phyloP scores from a whole-genome alignment of 1,140 invertebrate species.

The Arion vulgaris region DNA sequence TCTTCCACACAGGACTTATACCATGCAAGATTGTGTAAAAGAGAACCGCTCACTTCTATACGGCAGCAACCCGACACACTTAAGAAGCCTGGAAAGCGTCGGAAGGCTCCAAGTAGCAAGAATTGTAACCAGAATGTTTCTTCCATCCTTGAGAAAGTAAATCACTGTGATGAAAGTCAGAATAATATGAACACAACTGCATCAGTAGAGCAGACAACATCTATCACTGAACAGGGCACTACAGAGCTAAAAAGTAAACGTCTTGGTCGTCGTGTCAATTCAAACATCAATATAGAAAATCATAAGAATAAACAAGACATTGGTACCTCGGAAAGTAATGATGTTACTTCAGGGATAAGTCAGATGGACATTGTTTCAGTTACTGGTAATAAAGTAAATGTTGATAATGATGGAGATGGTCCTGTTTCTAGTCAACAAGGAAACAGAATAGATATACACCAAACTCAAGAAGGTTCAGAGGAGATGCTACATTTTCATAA shows the following conservation, averaged over 20 bases:
- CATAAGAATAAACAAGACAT: neutral
- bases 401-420: too few relatives aligned
- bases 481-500: neutral
- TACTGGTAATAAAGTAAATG: neutral
- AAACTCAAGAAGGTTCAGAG: neutral
- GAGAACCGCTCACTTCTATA: neutral
- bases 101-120: neutral
- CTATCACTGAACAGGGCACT: neutral
- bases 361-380: neutral
- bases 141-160: neutral
- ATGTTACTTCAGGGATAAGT: neutral
- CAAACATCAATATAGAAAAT: neutral
- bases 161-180: neutral
- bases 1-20: conserved; percentile 4
- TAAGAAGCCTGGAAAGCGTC: neutral
- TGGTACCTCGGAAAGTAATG: neutral
- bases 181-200: neutral
- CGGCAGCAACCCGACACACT: neutral
- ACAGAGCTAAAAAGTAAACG: neutral
- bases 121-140: neutral
- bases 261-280: neutral
- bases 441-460: neutral
- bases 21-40: neutral
- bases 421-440: too few relatives aligned
- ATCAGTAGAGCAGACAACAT: neutral